Conservation (phyloP, 2,797 vertebrate genomes). For the Anas bahamensis region DNA sequence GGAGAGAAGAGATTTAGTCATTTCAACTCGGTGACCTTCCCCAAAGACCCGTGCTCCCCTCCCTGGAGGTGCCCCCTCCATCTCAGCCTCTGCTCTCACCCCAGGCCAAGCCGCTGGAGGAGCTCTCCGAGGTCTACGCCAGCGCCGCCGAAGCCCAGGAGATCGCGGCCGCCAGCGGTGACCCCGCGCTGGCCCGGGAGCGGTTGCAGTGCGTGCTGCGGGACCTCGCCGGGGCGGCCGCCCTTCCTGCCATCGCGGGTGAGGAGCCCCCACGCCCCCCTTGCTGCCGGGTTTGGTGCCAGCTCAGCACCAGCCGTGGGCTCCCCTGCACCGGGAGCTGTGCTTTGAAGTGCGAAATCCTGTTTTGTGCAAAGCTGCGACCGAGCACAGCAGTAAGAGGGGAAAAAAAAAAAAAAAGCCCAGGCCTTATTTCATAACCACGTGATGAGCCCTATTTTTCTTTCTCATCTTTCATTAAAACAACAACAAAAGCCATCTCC, state of each 20-base stretch:
- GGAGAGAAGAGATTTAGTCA: not conserved
- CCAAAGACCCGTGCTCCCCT: not conserved
- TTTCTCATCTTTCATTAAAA: not conserved
- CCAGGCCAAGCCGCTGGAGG: constrained; percentile 80
- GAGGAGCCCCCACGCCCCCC: not conserved
- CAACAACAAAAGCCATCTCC: not conserved
- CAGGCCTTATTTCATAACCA: not conserved
- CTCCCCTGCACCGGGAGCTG: not conserved
- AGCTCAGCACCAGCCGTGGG: accelerated
- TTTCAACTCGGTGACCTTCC: not conserved
- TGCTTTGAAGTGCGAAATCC: not conserved
- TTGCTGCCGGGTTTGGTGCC: not conserved
- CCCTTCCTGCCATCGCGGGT: constrained; percentile 62
- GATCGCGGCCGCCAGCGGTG: constrained; percentile 72
- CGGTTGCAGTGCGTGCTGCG: constrained; percentile 81
- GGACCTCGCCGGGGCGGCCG: constrained; percentile 78
- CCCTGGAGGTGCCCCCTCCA: not conserved
- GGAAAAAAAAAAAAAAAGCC: too few species aligned
- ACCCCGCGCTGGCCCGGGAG: constrained; percentile 77
- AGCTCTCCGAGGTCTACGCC: constrained; percentile 83
- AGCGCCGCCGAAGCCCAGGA: constrained; percentile 82
- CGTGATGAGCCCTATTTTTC: accelerated
- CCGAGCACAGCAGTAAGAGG: accelerated
- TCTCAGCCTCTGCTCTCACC: not conserved
- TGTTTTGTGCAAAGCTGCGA: not conserved